phyloP scores from a whole-genome alignment of 2,797 vertebrate species.

The Sebastes trivittatus region DNA sequence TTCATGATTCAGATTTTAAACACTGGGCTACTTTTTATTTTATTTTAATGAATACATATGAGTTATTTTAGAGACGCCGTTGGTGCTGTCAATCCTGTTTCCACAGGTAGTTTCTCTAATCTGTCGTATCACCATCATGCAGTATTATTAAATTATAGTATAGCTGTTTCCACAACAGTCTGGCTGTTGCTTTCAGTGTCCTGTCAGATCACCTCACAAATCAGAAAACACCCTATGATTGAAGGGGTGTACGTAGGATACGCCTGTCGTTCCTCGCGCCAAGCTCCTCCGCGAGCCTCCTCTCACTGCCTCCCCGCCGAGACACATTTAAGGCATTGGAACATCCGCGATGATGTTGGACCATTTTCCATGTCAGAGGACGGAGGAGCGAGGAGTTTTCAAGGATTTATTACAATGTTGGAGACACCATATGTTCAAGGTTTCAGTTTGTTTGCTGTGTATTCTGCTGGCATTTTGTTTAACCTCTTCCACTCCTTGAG shows the following conservation, averaged over 20 bases:
- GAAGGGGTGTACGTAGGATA: not conserved
- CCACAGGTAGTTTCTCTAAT: not conserved
- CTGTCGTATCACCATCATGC: not conserved
- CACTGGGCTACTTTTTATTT: not conserved
- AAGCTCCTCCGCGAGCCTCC: not conserved
- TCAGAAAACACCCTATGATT: not conserved
- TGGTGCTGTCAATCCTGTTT: not conserved
- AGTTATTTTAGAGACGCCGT: not conserved
- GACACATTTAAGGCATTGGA: not conserved
- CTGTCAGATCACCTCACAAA: not conserved
- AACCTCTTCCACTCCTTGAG: too few relatives aligned
- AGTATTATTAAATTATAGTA: not conserved
- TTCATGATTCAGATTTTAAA: not conserved
- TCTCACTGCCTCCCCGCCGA: not conserved
- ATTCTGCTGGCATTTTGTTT: not conserved
- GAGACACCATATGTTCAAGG: not conserved
- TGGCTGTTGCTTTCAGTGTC: not conserved
- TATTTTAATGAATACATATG: not conserved
- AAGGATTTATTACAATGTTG: not conserved
- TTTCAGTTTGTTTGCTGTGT: not conserved
- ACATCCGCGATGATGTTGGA: not conserved
- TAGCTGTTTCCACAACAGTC: not conserved
- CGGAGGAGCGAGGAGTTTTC: not conserved
- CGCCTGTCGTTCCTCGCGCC: not conserved
- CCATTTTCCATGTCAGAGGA: not conserved